phyloP scores from a whole-genome alignment of 2,113 vertebrate genomes.

The Dromiciops gliroides region DNA sequence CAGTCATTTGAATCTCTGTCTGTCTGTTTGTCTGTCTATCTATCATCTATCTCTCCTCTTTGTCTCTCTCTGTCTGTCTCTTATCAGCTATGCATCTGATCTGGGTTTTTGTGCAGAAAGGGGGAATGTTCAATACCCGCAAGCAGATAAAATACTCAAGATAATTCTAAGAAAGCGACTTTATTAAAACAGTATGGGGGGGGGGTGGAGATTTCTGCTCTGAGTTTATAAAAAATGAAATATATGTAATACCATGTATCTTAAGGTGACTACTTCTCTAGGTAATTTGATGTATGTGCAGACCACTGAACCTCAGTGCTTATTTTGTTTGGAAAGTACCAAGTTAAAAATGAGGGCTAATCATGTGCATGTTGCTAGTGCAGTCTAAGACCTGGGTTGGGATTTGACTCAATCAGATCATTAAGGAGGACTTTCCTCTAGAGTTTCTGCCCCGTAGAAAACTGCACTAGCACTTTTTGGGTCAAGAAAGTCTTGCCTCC shows the following conservation, averaged over 20 bases:
- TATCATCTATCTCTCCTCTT: neutral
- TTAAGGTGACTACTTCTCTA: neutral
- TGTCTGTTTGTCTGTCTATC: no score
- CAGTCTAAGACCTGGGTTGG: neutral
- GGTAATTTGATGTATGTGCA: slow-evolving; percentile 26
- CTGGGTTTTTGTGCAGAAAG: neutral
- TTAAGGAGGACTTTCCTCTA: neutral
- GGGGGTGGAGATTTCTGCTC: slow-evolving; percentile 15
- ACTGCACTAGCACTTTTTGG: slow-evolving; percentile 14
- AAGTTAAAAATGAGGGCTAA: slow-evolving; percentile 22
- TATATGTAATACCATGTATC: neutral
- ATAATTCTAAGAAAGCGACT: neutral
- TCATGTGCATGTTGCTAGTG: neutral
- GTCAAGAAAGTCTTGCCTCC: neutral
- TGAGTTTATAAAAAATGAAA: slow-evolving; percentile 26
- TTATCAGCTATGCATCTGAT: neutral
- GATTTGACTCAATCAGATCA: neutral
- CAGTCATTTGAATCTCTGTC: neutral
- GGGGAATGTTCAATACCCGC: neutral
- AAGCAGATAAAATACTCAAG: neutral
- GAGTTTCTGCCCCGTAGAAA: neutral
- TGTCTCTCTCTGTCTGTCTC: neutral
- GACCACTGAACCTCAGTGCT: neutral
- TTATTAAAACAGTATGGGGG: slow-evolving; percentile 19
- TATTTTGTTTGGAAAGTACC: neutral